Conservation (phyloP, 2,888 invertebrate genomes). For the Cephus nigrinus region DNA sequence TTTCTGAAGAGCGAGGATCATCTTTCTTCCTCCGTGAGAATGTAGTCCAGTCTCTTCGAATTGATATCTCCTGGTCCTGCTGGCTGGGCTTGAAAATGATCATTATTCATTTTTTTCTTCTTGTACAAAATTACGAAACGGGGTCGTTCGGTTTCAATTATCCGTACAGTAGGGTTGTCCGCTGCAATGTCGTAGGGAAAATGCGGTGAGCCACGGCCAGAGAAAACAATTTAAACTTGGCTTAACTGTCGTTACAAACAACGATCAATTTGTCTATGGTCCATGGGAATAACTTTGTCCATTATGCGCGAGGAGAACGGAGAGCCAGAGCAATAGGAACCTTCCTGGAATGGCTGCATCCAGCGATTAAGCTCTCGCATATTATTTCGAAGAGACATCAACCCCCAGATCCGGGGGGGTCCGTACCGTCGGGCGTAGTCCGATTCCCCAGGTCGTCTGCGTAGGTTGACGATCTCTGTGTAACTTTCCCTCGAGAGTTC, state of each 20-base stretch:
- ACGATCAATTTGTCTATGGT: conserved; percentile 15
- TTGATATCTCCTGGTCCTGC: not conserved
- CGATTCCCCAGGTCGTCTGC: not conserved
- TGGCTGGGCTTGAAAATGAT: not conserved
- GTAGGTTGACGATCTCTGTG: not conserved
- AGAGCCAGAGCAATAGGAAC: not conserved
- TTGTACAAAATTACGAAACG: not conserved
- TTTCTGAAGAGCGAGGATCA: not conserved
- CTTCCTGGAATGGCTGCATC: not conserved
- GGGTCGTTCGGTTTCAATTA: not conserved
- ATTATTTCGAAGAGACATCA: not conserved
- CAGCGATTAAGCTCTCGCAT: not conserved
- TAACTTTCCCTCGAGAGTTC: not conserved
- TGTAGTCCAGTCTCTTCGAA: not conserved
- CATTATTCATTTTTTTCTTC: not conserved
- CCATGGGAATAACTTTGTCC: conserved; percentile 21
- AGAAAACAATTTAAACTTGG: conserved; percentile 24
- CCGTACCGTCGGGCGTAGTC: not conserved
- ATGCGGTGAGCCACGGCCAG: not conserved
- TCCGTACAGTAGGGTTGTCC: not conserved
- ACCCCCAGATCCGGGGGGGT: not conserved
- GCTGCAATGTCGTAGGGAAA: not conserved
- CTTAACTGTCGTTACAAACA: conserved; percentile 25
- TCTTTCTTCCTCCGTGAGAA: not conserved
- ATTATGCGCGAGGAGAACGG: conserved; percentile 16